These are phyloP conservation scores for Sesamia inferens DNA, from an alignment of 2,888 invertebrate genomes.

Conservation along the genomic window DNA sequence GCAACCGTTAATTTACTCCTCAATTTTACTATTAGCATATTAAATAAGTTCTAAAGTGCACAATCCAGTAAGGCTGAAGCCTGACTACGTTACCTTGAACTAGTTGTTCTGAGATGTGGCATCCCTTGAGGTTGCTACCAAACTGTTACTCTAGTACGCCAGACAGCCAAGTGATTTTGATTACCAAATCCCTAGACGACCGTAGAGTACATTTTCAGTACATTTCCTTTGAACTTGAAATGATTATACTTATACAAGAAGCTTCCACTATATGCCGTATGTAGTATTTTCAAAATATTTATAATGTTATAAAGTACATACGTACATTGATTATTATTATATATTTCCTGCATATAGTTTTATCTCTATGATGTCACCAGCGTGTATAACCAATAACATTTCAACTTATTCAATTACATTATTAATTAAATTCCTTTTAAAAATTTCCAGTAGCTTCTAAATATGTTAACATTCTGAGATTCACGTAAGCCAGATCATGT, in stretches of 20 bases:
- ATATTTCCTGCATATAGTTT: background rate
- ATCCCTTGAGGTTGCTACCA: conserved; percentile 36
- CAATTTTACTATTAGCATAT: background rate
- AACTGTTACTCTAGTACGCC: conserved; percentile 16
- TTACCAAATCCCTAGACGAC: conserved; percentile 54
- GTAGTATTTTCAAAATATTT: background rate
- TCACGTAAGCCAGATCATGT: conserved; percentile 17
- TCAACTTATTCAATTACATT: background rate
- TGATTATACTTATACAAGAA: background rate
- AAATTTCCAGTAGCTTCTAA: background rate
- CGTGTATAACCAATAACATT: conserved; percentile 5
- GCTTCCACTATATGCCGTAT: background rate
- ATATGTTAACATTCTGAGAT: background rate
- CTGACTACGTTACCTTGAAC: conserved; percentile 25
- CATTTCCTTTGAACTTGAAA: conserved; percentile 13
- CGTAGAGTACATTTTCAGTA: conserved; percentile 2
- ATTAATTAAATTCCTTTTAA: background rate
- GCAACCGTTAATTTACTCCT: background rate
- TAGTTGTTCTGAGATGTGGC: conserved; percentile 24
- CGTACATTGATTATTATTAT: background rate
- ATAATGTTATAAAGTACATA: too few relatives aligned
- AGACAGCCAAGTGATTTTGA: conserved; percentile 55
- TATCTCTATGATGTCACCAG: conserved; percentile 16
- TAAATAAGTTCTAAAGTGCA: background rate
- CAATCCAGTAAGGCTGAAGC: conserved; percentile 15